Conservation (phyloP, 2,888 invertebrate species). For the Rhagonycha lutea region DNA sequence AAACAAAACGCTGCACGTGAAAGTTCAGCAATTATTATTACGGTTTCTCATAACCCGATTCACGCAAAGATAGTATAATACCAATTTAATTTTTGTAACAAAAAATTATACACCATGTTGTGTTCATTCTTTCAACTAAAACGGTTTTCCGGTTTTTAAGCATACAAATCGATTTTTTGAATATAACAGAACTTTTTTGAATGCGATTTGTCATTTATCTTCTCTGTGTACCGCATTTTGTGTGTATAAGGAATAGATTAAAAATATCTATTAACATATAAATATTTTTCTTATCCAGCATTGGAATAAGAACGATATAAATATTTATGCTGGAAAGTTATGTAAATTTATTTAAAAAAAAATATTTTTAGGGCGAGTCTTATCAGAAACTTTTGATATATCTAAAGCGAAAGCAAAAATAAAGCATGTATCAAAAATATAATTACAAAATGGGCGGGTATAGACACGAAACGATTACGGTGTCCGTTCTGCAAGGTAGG, state of each 20-base stretch:
- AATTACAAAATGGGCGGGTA: conserved; percentile 55
- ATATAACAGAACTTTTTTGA: not conserved
- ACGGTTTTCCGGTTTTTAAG: too few species aligned
- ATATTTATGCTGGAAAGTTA: not conserved
- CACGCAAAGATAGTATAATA: too few species aligned
- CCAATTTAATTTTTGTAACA: too few species aligned
- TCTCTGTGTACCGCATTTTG: not conserved
- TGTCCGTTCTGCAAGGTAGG: conserved; percentile 46
- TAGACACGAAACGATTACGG: conserved; percentile 54
- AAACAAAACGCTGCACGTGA: too few species aligned
- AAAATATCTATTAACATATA: not conserved
- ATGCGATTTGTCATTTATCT: too few species aligned
- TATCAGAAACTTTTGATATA: conserved; percentile 19
- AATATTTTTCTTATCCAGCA: not conserved
- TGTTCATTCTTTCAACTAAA: too few species aligned
- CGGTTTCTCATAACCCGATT: too few species aligned
- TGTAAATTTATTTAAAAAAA: not conserved
- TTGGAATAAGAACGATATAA: not conserved
- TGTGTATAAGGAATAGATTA: not conserved
- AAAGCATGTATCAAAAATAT: conserved; percentile 51
- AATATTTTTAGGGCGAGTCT: not conserved
- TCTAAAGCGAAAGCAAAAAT: conserved; percentile 18
- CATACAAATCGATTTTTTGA: too few species aligned
- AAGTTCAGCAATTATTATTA: too few species aligned
- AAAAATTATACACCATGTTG: too few species aligned